phyloP scores from a whole-genome alignment of 2,113 vertebrate genomes.

The Natator depressus region DNA sequence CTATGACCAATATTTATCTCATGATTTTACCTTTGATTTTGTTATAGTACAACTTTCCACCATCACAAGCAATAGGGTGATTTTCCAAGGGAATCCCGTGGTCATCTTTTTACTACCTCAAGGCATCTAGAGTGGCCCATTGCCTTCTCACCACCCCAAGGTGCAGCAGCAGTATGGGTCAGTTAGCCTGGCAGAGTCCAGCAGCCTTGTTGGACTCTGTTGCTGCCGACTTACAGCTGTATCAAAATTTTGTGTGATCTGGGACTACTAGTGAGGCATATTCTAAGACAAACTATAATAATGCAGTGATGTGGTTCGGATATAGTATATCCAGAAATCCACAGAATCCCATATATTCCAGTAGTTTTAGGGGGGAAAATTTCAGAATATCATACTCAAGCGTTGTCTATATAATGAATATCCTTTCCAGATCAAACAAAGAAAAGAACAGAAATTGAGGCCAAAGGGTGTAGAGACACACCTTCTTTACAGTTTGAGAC shows the following conservation, averaged over 20 bases:
- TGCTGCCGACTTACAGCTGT: background rate
- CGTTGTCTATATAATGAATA: background rate
- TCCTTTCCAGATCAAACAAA: background rate
- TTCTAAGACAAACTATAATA: background rate
- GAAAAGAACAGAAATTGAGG: background rate
- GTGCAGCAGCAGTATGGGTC: background rate
- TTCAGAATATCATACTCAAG: background rate
- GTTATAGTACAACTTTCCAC: background rate
- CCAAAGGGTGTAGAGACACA: background rate
- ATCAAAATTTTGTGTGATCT: background rate
- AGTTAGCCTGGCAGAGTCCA: background rate
- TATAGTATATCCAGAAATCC: background rate
- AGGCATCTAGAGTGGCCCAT: background rate
- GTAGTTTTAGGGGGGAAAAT: background rate
- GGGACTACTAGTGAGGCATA: background rate
- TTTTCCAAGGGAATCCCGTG: background rate
- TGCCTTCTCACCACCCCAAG: background rate
- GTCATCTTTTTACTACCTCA: background rate
- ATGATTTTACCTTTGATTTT: background rate
- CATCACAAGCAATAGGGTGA: background rate
- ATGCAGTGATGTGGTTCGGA: background rate
- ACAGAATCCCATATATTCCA: background rate
- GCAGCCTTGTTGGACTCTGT: background rate
- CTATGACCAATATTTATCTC: background rate
- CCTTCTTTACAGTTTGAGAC: background rate